A percentile compares a stretch with the other conserved stretches of the same genome.
These are phyloP conservation scores for Drosophila sulfurigaster DNA, from an alignment of 1,140 invertebrate species.

Conservation along the genomic window DNA sequence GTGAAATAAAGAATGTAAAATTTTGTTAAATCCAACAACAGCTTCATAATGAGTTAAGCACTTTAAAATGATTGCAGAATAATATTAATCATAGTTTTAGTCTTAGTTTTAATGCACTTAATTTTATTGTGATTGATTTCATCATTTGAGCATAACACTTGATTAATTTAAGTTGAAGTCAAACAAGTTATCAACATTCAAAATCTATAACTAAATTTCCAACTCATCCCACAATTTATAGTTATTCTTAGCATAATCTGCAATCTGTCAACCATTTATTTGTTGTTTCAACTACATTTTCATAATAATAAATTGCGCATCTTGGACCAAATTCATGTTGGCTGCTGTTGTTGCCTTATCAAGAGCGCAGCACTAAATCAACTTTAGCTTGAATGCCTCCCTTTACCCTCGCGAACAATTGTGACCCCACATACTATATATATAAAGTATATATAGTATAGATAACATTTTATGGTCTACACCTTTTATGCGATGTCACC, in stretches of 20 bases:
- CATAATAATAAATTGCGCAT: conserved; percentile 30
- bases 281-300: not conserved
- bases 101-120: too few species aligned
- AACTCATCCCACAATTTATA: not conserved
- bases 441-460: not conserved
- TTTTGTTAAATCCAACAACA: too few species aligned
- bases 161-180: not conserved
- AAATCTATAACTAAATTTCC: not conserved
- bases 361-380: conserved; percentile 71
- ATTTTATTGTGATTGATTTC: too few species aligned
- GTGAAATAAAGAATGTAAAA: too few species aligned
- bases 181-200: not conserved
- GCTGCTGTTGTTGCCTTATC: conserved; percentile 51
- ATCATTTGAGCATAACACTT: not conserved
- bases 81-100: too few species aligned
- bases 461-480: conserved; percentile 49
- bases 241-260: not conserved
- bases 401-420: conserved; percentile 18
- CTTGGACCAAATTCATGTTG: conserved; percentile 12
- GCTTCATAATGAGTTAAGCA: too few species aligned
- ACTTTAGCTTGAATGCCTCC: conserved; percentile 66
- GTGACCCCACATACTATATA: not conserved
- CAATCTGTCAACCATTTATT: not conserved
- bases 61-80: too few species aligned
- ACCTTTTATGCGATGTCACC: conserved; percentile 79